Percentiles rank a stretch among this genome's conserved stretches.
Conservation (phyloP, 2,113 vertebrate genomes). For the Strix aluco region DNA sequence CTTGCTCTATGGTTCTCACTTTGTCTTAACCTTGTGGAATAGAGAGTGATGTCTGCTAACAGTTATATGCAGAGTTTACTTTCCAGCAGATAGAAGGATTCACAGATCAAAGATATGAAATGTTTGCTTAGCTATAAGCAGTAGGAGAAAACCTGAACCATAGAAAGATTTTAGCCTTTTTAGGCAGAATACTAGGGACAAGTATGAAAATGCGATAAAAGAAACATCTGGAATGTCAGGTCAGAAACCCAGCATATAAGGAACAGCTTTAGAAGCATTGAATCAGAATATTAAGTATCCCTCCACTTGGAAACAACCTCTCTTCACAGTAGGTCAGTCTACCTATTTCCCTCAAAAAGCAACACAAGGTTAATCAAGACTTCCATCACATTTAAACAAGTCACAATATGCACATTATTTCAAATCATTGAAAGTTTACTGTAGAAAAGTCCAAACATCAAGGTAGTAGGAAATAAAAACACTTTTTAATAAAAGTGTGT, state of each 20-base stretch:
- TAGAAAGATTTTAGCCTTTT: neutral
- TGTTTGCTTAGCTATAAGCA: neutral
- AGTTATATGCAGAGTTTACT: neutral
- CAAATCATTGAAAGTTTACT: slow-evolving; percentile 32
- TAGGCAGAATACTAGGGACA: neutral
- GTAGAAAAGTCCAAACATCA: slow-evolving; percentile 59
- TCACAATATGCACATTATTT: slow-evolving; percentile 36
- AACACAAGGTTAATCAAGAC: slow-evolving; percentile 15
- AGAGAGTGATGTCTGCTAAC: neutral
- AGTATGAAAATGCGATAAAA: slow-evolving; percentile 13
- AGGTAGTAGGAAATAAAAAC: slow-evolving; percentile 57
- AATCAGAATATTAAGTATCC: neutral
- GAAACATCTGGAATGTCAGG: slow-evolving; percentile 39
- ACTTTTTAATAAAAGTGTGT: slow-evolving; percentile 38
- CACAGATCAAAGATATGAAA: neutral
- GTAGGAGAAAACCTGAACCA: neutral
- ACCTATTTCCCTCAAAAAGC: neutral
- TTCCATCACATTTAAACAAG: slow-evolving; percentile 19
- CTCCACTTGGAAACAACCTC: neutral
- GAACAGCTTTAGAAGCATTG: neutral
- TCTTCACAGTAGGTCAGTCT: slow-evolving; percentile 11
- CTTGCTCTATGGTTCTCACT: neutral
- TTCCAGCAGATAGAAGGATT: neutral
- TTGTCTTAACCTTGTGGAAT: neutral
- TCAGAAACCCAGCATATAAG: neutral